phyloP scores from a whole-genome alignment of 2,113 vertebrate genomes.

The Erythrocercus mccallii region DNA sequence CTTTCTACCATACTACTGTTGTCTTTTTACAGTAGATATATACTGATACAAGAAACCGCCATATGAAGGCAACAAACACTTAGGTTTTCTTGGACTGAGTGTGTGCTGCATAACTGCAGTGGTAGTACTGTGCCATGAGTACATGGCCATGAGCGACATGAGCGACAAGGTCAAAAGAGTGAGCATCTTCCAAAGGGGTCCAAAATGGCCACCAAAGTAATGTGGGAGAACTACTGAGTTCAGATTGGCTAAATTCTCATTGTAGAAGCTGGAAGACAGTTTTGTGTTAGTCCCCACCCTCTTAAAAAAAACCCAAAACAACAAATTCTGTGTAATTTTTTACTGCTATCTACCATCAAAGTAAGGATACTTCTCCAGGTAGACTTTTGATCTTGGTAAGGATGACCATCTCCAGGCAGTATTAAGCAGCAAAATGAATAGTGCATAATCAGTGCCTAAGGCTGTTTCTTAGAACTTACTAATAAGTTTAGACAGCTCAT shows the following conservation, averaged over 20 bases:
- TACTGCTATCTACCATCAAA: neutral
- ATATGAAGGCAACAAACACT: neutral
- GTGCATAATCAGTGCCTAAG: neutral
- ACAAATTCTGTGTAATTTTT: neutral
- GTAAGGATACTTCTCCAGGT: neutral
- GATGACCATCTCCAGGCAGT: neutral
- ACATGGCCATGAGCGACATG: neutral
- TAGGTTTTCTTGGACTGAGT: neutral
- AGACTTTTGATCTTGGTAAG: neutral
- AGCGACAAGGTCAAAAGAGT: rapidly evolving
- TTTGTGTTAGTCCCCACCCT: neutral
- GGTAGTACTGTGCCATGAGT: rapidly evolving
- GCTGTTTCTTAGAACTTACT: neutral
- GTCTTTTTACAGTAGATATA: neutral
- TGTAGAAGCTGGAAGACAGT: neutral
- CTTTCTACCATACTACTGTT: neutral
- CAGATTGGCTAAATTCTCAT: neutral
- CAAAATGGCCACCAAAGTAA: neutral
- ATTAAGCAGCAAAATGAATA: neutral
- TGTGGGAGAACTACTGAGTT: rapidly evolving
- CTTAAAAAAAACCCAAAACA: too few species aligned
- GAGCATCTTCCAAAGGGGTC: neutral
- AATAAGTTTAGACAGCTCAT: neutral
- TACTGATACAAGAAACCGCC: neutral
- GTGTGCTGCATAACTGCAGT: too few species aligned